phyloP scores from a whole-genome alignment of 2,888 invertebrate species.

The Scrobipalpa atriplicella region DNA sequence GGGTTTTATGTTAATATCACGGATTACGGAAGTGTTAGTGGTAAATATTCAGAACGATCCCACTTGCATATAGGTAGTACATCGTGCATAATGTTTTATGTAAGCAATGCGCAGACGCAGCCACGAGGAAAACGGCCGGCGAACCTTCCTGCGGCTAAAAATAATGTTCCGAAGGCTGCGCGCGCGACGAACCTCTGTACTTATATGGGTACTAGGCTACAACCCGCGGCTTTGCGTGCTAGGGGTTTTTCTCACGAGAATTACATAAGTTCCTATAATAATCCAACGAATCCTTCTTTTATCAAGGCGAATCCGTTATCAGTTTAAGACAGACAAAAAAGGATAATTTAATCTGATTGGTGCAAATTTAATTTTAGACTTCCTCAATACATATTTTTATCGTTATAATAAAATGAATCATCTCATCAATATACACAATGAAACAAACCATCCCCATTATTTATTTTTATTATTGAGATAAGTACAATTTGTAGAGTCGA shows the following conservation, averaged over 20 bases:
- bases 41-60: constrained; percentile 49
- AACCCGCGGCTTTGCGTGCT: neutral
- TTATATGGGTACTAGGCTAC: neutral
- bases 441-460: neutral
- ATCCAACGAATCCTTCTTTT: too few relatives aligned
- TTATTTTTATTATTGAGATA: neutral
- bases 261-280: neutral
- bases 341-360: too few relatives aligned
- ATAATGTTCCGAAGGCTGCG: constrained; percentile 75
- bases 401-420: neutral
- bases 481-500: constrained; percentile 14
- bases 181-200: constrained; percentile 58
- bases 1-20: constrained; percentile 27
- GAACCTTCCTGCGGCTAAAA: constrained; percentile 78
- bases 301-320: too few relatives aligned
- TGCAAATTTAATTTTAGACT: too few relatives aligned
- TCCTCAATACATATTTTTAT: too few relatives aligned
- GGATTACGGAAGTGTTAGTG: constrained; percentile 33
- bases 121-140: constrained; percentile 70
- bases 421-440: neutral
- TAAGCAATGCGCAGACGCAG: constrained; percentile 46
- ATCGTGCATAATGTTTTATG: constrained; percentile 57
- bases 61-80: constrained; percentile 30
- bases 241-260: neutral
- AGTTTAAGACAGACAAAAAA: too few relatives aligned